Percentiles rank a stretch among this genome's conserved stretches.
Conservation (phyloP, 2,888 invertebrate genomes). For the Dilophus febrilis region DNA sequence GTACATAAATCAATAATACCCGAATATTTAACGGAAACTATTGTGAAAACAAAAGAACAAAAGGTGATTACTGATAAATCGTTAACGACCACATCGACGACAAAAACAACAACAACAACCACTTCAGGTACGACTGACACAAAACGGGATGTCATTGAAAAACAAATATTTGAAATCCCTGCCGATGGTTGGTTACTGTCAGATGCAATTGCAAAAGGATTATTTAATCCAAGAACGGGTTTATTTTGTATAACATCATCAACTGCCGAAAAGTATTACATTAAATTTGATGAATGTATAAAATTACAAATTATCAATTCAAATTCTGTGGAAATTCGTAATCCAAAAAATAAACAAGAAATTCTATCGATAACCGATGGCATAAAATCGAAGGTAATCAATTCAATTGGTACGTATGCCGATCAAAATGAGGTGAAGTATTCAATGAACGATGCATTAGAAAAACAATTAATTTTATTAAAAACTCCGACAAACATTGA, state of each 20-base stretch:
- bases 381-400: constrained; percentile 60
- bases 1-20: constrained; percentile 35
- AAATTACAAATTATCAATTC: constrained; percentile 71
- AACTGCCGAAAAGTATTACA: constrained; percentile 40
- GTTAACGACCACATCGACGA: constrained; percentile 12
- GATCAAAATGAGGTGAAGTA: too few species aligned
- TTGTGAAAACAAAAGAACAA: constrained; percentile 10
- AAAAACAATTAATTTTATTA: constrained; percentile 42
- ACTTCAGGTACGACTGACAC: constrained; percentile 30
- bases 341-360: constrained; percentile 50
- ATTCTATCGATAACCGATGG: constrained; percentile 49
- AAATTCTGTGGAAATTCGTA: constrained; percentile 63
- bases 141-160: constrained; percentile 32
- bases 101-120: constrained; percentile 21
- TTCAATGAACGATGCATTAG: constrained; percentile 55
- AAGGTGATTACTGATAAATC: neutral
- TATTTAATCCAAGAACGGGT: constrained; percentile 71
- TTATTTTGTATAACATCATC: constrained; percentile 74
- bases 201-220: constrained; percentile 64
- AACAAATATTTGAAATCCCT: constrained; percentile 62
- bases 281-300: constrained; percentile 76
- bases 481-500: constrained; percentile 34
- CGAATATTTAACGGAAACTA: constrained; percentile 19
- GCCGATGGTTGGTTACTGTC: constrained; percentile 66
- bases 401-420: constrained; percentile 57